Base-by-base conservation (phyloP, 2,888 invertebrate genomes). In the Diogma glabrata region DNA sequence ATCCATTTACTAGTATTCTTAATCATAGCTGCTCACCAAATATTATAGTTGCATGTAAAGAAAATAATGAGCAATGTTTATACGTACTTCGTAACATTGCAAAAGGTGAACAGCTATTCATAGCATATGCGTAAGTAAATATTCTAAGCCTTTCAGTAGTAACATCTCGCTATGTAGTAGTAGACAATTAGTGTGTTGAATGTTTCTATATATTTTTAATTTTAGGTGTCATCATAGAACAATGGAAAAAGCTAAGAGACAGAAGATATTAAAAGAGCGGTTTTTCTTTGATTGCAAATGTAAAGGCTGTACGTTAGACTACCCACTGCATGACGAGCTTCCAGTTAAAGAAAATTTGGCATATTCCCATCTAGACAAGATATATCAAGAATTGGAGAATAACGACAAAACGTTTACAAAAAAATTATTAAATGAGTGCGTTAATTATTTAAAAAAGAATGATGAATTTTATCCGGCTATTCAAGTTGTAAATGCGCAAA, bases 11-110 rank as follows among this genome's bases (percentile, higher is more conserved):
- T 46, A 87, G 87, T 64, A 71, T 93, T 50, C 67, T 92, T 23
- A 90, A 94, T 70, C 94, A 94, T 66, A 87, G 90, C 1, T 94
- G 94, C 69, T 75, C 82, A 55, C 88, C 91, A 1, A 89, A 88
- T 70, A 84, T 89, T 0, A 67, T 72, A 52, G n/a, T n/a, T n/a
- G n/a, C n/a, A n/a, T n/a, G n/a, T n/a, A n/a, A n/a, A n/a, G n/a
- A n/a, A n/a, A n/a, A n/a, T n/a, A n/a, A n/a, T n/a, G n/a, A n/a
- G n/a, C n/a, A n/a, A n/a, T n/a, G n/a, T n/a, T n/a, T n/a, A n/a
- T n/a, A n/a, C n/a, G 79, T 84, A 5, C 64, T 87, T 46, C 74
- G 81, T 59, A 79, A 80, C 7, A 86, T 91, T 53, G 72, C 74
- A 57, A 78, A 79, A 60, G 85, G 84, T 51, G 78, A 80, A 61